These are phyloP conservation scores for Zalophus californianus DNA, from an alignment of 2,797 vertebrate genomes.

Conservation along the genomic window DNA sequence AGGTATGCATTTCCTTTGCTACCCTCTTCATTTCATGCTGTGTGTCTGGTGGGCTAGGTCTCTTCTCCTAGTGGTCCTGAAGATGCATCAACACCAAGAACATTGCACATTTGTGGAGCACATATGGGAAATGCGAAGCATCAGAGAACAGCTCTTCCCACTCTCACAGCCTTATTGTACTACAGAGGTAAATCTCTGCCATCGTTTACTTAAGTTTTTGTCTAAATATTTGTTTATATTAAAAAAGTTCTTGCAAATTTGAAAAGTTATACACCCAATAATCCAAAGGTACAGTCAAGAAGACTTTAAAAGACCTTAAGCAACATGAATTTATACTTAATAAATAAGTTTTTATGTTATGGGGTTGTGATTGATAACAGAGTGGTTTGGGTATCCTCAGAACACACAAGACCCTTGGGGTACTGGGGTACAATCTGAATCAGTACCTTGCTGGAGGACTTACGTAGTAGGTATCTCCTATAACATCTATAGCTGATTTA, in stretches of 20 bases:
- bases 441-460: not conserved
- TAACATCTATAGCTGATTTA: not conserved
- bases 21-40: not conserved
- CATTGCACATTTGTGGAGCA: not conserved
- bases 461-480: not conserved
- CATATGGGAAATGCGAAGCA: not conserved
- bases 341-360: not conserved
- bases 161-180: not conserved
- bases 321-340: not conserved
- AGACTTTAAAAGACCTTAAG: not conserved
- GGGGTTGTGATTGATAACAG: not conserved
- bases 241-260: not conserved
- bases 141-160: not conserved
- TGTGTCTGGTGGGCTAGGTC: not conserved
- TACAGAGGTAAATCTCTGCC: not conserved
- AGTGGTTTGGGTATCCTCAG: not conserved
- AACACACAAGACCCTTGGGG: not conserved
- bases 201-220: not conserved
- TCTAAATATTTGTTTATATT: not conserved
- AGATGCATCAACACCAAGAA: not conserved
- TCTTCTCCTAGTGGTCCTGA: not conserved
- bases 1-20: not conserved
- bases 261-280: not conserved
- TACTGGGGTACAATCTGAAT: not conserved
- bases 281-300: constrained; percentile 22